These are phyloP conservation scores for Augochlora pura DNA, from an alignment of 1,140 invertebrate genomes.

Conservation along the genomic window DNA sequence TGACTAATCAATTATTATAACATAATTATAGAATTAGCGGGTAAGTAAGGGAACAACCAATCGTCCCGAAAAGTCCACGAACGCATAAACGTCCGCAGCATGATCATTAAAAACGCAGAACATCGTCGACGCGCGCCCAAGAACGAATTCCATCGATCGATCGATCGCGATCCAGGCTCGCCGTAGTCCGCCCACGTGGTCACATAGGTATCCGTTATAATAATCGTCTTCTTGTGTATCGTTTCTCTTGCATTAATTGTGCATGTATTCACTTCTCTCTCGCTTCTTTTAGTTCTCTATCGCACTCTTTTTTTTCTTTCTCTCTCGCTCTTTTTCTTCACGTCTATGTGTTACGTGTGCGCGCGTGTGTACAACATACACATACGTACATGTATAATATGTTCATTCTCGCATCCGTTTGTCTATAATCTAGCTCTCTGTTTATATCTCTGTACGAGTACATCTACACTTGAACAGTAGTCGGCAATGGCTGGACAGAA, in stretches of 20 bases:
- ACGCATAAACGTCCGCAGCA: neutral
- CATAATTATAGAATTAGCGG: no score
- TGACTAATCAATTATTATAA: no score
- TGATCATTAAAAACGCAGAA: conserved; percentile 17
- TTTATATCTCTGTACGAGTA: conserved; percentile 50
- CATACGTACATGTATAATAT: conserved; percentile 59
- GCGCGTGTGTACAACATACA: conserved; percentile 37
- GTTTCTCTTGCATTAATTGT: conserved; percentile 28
- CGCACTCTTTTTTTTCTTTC: neutral
- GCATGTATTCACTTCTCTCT: conserved; percentile 28
- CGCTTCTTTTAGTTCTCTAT: neutral
- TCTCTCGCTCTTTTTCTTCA: neutral
- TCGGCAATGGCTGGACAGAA: conserved; percentile 76
- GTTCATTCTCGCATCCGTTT: conserved; percentile 30
- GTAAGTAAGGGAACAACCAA: no score
- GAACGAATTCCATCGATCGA: conserved; percentile 6
- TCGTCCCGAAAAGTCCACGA: neutral
- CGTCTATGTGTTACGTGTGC: conserved; percentile 33
- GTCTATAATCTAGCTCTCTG: neutral
- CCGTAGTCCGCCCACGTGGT: conserved; percentile 56
- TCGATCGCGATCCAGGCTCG: conserved; percentile 52
- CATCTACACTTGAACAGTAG: conserved; percentile 77
- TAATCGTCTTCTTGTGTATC: conserved; percentile 24
- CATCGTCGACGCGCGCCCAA: neutral
- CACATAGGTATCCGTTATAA: conserved; percentile 26